These are phyloP conservation scores for Drosophila anomalata DNA, from an alignment of 2,888 invertebrate genomes.

Conservation along the genomic window DNA sequence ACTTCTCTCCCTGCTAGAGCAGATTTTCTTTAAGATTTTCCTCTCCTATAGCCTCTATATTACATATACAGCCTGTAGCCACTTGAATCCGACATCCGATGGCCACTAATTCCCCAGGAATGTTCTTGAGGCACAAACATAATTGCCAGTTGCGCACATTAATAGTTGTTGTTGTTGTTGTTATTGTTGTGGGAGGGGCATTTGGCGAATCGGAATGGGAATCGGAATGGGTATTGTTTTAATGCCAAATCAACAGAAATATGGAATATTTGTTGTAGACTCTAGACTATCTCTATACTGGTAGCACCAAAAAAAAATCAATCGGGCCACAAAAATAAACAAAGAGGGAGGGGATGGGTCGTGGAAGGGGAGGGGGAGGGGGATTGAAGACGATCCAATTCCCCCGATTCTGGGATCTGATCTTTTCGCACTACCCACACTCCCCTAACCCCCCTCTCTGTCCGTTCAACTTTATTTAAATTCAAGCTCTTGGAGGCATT, in stretches of 20 bases:
- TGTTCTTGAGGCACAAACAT: constrained; percentile 23
- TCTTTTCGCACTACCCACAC: not conserved
- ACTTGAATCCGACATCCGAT: constrained; percentile 10
- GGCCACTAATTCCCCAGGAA: constrained; percentile 40
- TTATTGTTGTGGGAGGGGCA: constrained; percentile 31
- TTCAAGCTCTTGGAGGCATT: constrained; percentile 34
- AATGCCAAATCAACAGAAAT: constrained; percentile 68
- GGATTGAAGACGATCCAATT: constrained; percentile 7
- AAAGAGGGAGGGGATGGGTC: too few species aligned
- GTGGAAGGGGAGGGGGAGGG: too few species aligned
- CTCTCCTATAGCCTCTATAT: not conserved
- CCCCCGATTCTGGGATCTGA: constrained; percentile 4
- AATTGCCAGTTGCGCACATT: constrained; percentile 39
- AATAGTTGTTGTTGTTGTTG: constrained; percentile 8
- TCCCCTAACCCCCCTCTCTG: not conserved
- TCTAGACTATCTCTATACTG: not conserved
- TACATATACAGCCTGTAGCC: not conserved
- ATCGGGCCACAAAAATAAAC: constrained; percentile 35
- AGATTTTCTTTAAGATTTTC: constrained; percentile 21
- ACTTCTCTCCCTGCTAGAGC: constrained; percentile 10
- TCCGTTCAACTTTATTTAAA: constrained; percentile 30
- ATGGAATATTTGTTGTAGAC: constrained; percentile 32
- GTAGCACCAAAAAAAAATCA: constrained; percentile 35
- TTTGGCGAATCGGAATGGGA: constrained; percentile 25
- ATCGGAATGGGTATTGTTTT: constrained; percentile 52